phyloP scores from a whole-genome alignment of 2,888 invertebrate genomes.

The Drosophila affinis region DNA sequence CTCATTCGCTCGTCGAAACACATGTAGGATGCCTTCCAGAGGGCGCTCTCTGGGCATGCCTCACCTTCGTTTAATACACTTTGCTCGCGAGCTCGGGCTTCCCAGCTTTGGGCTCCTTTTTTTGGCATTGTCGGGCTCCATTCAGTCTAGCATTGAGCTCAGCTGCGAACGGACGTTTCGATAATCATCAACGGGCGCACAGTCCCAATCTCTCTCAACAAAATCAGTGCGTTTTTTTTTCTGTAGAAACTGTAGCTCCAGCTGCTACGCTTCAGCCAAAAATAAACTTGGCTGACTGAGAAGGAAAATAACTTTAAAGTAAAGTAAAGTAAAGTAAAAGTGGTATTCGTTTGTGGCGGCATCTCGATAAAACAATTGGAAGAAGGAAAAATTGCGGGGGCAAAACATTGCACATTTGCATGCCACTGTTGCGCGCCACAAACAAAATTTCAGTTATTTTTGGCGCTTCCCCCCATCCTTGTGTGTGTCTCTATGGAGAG shows the following conservation, averaged over 20 bases:
- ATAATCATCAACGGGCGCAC: conserved; percentile 44
- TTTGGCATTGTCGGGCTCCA: conserved; percentile 18
- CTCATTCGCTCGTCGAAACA: not conserved
- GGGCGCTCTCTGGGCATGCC: not conserved
- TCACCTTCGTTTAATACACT: not conserved
- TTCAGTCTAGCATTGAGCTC: conserved; percentile 71
- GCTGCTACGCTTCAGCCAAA: conserved; percentile 25
- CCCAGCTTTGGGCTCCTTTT: conserved; percentile 40
- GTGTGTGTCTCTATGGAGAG: conserved; percentile 14
- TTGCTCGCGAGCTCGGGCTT: conserved; percentile 13
- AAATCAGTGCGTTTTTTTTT: conserved; percentile 4
- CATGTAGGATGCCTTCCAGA: not conserved
- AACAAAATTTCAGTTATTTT: conserved; percentile 51
- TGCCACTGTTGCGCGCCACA: conserved; percentile 55
- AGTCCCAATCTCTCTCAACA: conserved; percentile 1
- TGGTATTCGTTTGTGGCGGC: not conserved
- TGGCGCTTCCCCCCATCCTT: conserved; percentile 25
- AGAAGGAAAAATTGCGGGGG: not conserved
- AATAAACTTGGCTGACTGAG: conserved; percentile 17
- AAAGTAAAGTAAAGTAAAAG: conserved; percentile 37
- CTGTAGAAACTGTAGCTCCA: conserved; percentile 3
- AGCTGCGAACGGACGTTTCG: conserved; percentile 55
- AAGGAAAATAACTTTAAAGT: conserved; percentile 18
- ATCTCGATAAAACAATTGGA: not conserved
- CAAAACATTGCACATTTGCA: conserved; percentile 14